Percentiles rank a stretch among this genome's conserved stretches.
phyloP scores from a whole-genome alignment of 30 jellyfish, hydroid and myxozoan species.

The Mastigias papua region DNA sequence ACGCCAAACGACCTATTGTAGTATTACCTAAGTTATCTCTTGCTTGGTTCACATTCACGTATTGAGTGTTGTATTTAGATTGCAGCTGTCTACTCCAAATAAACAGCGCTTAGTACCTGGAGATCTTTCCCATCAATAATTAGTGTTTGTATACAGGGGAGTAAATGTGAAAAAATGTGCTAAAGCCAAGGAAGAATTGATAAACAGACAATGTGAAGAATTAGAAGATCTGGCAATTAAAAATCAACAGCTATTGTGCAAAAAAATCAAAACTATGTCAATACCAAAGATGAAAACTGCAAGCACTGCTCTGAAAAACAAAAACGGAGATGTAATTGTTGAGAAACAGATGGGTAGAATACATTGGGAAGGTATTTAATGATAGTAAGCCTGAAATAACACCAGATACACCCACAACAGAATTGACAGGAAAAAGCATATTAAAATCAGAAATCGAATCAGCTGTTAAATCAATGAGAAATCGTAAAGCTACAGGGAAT shows the following conservation, averaged over 20 bases:
- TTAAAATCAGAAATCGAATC: slow-evolving; percentile 5
- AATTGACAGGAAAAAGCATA: slow-evolving; percentile 15
- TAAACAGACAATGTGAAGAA: slow-evolving; percentile 2
- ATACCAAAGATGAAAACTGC: background rate
- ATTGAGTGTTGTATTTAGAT: too few relatives aligned
- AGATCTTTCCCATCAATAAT: background rate
- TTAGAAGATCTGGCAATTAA: background rate
- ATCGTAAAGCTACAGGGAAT: slow-evolving; percentile 11
- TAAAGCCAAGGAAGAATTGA: slow-evolving; percentile 4
- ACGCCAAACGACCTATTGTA: too few relatives aligned
- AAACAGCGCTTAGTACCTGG: too few relatives aligned
- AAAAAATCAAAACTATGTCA: background rate
- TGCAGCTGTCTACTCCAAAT: too few relatives aligned
- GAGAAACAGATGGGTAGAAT: slow-evolving; percentile 12
- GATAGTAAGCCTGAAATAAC: slow-evolving; percentile 10
- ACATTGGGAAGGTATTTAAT: background rate
- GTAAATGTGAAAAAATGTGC: slow-evolving; percentile 11
- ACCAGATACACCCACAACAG: background rate
- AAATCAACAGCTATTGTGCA: background rate
- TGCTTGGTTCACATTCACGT: too few relatives aligned
- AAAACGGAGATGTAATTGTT: background rate
- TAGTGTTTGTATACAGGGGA: too few relatives aligned
- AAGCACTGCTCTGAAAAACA: background rate
- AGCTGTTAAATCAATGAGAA: background rate
- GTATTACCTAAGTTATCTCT: too few relatives aligned